Base-by-base conservation (phyloP, 2,797 vertebrate genomes). In the Cynopterus sphinx region DNA sequence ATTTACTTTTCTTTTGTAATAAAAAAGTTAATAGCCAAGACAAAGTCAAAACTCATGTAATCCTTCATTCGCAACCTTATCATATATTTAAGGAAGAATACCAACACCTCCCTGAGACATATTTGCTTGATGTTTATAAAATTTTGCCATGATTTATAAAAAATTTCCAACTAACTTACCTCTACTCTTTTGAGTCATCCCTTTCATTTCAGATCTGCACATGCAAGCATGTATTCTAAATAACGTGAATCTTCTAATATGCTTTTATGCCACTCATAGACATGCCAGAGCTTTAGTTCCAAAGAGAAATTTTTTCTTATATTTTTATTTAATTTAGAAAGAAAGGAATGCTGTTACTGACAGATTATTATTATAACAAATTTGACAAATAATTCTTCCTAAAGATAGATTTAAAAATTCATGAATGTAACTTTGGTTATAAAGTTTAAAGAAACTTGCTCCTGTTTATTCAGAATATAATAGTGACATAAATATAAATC, bases 1-100 rank as follows among this genome's bases (percentile, higher is more conserved):
- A 73, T 78, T 70, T 70, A 61, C 41, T 65, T 91, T 71, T 4
- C 13, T 92, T 95, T 88, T 67, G 31, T 67, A 82, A 73, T 24
- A 77, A 77, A 92, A 94, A 79, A 31, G 31, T 90, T n/a, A 90
- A 81, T 51, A 90, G 78, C 13, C 4, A 87, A 91, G 51, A 87
- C 41, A 87, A 82, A 78, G 4, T 81, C 73, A 95, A 78, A 90
- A 41, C 33, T 28, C 26, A 59, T 63, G 22, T 65, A 87, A 74
- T 92, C 46, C 82, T 41, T 78, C 83, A 6, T 21, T 55, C 21
- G 43, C 4, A 81, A 33, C 0, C 16, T 61, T 71, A 49, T 59
- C 36, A 77, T 68, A 85, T 88, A n/a, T 74, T 92, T 68, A 73
- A 83, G 21, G 12, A 93, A 82, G 28, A 87, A 83, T 70, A 65